These are phyloP conservation scores for Hirtodrosophila alboralis DNA, from an alignment of 2,888 invertebrate genomes.

Conservation along the genomic window DNA sequence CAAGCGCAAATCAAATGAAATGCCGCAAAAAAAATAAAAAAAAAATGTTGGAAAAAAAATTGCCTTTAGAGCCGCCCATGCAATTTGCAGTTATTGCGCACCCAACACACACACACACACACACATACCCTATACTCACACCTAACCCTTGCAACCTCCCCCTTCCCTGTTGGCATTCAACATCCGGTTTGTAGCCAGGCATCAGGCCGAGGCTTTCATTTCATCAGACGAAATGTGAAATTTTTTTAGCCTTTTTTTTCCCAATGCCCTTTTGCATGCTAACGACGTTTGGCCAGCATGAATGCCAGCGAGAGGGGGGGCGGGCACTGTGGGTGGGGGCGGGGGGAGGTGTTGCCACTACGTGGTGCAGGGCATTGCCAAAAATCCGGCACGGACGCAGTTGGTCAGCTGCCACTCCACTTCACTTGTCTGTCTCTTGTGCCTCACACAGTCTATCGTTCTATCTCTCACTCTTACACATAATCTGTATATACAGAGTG, in stretches of 20 bases:
- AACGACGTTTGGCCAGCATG: conserved; percentile 66
- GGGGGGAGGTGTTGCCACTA: conserved; percentile 9
- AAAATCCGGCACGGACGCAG: conserved; percentile 71
- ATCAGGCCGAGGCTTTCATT: conserved; percentile 73
- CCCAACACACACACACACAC: conserved; percentile 43
- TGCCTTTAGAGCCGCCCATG: conserved; percentile 79
- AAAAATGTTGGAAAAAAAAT: conserved; percentile 54
- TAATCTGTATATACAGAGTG: too few relatives aligned
- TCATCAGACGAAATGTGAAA: conserved; percentile 73
- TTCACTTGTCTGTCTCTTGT: conserved; percentile 28
- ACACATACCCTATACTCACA: background rate
- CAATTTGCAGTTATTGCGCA: conserved; percentile 77
- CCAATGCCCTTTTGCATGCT: conserved; percentile 52
- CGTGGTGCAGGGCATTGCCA: conserved; percentile 57
- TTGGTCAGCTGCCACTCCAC: conserved; percentile 72
- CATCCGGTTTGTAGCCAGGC: conserved; percentile 31
- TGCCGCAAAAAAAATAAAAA: conserved; percentile 60
- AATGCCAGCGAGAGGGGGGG: conserved; percentile 38
- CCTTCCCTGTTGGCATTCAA: conserved; percentile 4
- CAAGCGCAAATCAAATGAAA: conserved; percentile 76
- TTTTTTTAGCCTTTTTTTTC: conserved; percentile 39
- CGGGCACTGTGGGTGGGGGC: background rate
- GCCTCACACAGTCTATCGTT: background rate
- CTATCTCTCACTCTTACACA: conserved; percentile 9
- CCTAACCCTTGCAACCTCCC: background rate